Conservation (phyloP, 2,797 vertebrate genomes). For the Botia kubotai region DNA sequence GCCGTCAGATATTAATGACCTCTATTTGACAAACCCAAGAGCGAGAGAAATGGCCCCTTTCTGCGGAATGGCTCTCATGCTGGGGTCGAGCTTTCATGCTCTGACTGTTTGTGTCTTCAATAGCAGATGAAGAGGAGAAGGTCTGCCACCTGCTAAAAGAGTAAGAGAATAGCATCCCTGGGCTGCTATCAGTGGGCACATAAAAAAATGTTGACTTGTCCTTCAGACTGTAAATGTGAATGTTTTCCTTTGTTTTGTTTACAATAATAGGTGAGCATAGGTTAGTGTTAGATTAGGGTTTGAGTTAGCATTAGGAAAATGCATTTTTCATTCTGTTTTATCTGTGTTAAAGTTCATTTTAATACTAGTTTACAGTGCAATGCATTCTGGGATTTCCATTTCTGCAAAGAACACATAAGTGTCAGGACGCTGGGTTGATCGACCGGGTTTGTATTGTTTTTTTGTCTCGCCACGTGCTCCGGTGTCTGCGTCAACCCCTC, state of each 20-base stretch:
- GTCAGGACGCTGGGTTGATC: too few relatives aligned
- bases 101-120: conserved; percentile 1
- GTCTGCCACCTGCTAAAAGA: background rate
- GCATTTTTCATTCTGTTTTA: too few relatives aligned
- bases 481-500: too few relatives aligned
- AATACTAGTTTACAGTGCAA: background rate
- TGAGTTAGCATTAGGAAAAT: too few relatives aligned
- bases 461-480: background rate
- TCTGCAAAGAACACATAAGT: background rate
- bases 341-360: too few relatives aligned
- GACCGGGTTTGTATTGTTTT: background rate
- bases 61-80: background rate
- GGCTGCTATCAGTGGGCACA: background rate
- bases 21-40: conserved; percentile 17
- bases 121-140: background rate
- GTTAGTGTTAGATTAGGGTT: too few relatives aligned
- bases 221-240: too few relatives aligned
- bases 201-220: background rate
- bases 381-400: background rate
- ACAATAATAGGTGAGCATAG: too few relatives aligned
- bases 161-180: background rate
- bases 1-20: conserved; percentile 14
- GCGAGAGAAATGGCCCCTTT: background rate
- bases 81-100: background rate
- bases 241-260: too few relatives aligned